phyloP scores from a whole-genome alignment of 2,888 invertebrate genomes.

The Drosophila anomalata region DNA sequence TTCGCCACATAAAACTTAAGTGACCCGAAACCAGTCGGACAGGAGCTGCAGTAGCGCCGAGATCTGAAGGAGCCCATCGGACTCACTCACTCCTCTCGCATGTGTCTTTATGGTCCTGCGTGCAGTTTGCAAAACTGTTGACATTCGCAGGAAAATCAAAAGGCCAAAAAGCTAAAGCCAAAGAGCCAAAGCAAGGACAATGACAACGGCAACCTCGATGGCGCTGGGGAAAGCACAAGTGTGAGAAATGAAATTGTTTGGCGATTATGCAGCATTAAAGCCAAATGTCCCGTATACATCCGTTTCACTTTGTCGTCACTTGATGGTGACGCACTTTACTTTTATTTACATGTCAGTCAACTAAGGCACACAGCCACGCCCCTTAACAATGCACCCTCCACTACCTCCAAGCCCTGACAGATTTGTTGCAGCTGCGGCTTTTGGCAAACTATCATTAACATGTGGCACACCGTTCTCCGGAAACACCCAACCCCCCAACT shows the following conservation, averaged over 20 bases:
- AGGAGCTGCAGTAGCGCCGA: conserved; percentile 42
- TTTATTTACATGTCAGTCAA: conserved; percentile 70
- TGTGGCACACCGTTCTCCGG: conserved; percentile 41
- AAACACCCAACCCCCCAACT: conserved; percentile 2
- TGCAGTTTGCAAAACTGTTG: conserved; percentile 74
- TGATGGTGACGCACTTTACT: conserved; percentile 63
- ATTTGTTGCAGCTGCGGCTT: conserved; percentile 71
- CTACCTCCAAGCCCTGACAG: conserved; percentile 49
- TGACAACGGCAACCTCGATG: conserved; percentile 29
- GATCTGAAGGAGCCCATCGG: conserved; percentile 8
- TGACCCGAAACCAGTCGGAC: conserved; percentile 69
- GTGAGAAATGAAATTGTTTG: conserved; percentile 78
- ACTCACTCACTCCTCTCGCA: conserved; percentile 16
- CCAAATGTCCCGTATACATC: conserved; percentile 74
- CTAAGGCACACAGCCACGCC: conserved; percentile 17
- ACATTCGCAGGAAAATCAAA: conserved; percentile 65
- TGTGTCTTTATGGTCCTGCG: conserved; percentile 62
- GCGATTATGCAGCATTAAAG: conserved; percentile 79
- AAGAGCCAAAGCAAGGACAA: conserved; percentile 31
- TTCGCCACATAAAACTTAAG: conserved; percentile 80
- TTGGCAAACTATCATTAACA: conserved; percentile 64
- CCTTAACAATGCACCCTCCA: background rate
- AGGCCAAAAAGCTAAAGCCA: conserved; percentile 26
- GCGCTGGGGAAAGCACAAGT: conserved; percentile 31
- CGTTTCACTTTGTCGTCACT: conserved; percentile 48